Percentiles rank a stretch among this genome's conserved stretches.
These are phyloP conservation scores for Pseudotriccus pelzelni DNA, from an alignment of 2,797 vertebrate species.

Conservation along the genomic window DNA sequence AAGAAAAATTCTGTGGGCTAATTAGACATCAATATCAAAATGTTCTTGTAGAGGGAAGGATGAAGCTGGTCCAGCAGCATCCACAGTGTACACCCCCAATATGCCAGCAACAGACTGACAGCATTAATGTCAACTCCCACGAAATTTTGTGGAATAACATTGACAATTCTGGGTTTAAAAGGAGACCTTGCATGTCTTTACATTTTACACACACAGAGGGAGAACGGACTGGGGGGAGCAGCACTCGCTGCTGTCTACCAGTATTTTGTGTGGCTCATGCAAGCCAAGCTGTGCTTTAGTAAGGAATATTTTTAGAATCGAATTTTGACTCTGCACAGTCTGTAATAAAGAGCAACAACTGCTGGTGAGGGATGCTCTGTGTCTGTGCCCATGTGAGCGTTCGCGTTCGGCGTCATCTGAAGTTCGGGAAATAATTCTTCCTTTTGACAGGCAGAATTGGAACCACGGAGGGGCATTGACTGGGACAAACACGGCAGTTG, in stretches of 20 bases:
- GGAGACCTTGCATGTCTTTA: neutral
- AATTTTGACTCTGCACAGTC: neutral
- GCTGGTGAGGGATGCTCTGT: neutral
- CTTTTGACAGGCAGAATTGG: neutral
- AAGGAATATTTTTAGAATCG: neutral
- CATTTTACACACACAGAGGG: fast-evolving
- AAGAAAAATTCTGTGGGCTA: neutral
- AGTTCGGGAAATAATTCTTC: neutral
- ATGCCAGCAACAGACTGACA: neutral
- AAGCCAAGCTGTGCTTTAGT: neutral
- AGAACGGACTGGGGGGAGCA: neutral
- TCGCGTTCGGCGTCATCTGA: neutral
- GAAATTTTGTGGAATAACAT: neutral
- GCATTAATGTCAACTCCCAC: neutral
- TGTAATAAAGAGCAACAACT: neutral
- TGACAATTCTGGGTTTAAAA: neutral
- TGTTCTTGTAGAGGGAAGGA: neutral
- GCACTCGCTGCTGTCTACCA: neutral
- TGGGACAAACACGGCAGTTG: neutral
- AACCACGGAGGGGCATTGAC: neutral
- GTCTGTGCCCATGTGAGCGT: fast-evolving
- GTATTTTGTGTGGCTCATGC: fast-evolving
- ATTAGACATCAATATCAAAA: neutral
- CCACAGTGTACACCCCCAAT: fast-evolving
- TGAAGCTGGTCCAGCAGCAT: neutral